Evolutionary conservation across 1,140 invertebrate species (phyloP), one percentile per base, ranked within the genome.

Genomic region (Bactericera cockerelli): DNA sequence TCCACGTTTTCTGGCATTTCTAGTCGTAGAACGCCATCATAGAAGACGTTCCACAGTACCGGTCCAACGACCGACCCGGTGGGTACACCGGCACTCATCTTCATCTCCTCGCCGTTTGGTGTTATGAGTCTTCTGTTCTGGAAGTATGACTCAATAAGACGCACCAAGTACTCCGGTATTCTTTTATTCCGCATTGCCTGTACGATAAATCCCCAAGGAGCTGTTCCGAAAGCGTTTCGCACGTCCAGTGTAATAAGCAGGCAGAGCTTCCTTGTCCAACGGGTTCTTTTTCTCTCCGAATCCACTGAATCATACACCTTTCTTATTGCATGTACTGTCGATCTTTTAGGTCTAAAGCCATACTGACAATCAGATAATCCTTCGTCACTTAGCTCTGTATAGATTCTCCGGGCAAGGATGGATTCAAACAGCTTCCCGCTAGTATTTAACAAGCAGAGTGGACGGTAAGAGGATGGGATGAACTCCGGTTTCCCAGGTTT

Each of bases 11-110:
- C 58, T 1, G 66, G 61, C 25, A 66, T 53, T 10, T 67, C 56
- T 14, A 68, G 19, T 1, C 58, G 16, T 11, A 71, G 57, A 1
- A 71, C 26, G 1, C 28, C 60, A 33, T 71, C 67, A 21, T 71
- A 71, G 0, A 61, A 10, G 1, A 63, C 54, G 24, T 69, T 70
- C 67, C 68, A 70, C 0, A 71, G 55, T 13, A 63, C 63, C 0
- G 67, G 70, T 2, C 68, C 66, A 0, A 69, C 55, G 3, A 68
- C 61, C 0, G 65, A 67, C 0, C 68, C 68, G 33, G 71, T 67
- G 2, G 67, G 65, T 16, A 67, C 64, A 13, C 63, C 63, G 13
- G 31, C 26, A 1, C 49, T 60, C 2, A 62, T 28, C 26, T 28
- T 4, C 1, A 22, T 13, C 2, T 8, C 16, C 26, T 33, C 57